Percentiles rank a stretch among this genome's conserved stretches.
Conservation (phyloP, 2,888 invertebrate genomes). For the Pseudolycoriella hygida region DNA sequence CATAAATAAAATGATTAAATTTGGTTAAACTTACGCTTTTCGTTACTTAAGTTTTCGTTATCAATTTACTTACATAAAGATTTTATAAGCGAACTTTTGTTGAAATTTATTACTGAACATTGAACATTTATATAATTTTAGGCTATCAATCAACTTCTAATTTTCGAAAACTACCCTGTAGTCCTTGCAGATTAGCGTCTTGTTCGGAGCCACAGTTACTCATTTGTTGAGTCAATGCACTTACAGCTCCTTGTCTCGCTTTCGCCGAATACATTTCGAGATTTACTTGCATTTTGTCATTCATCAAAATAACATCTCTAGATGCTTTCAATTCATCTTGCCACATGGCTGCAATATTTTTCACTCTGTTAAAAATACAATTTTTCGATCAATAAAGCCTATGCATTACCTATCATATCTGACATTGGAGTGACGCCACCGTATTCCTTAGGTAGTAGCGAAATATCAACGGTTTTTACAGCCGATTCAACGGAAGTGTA, state of each 20-base stretch:
- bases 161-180: conserved; percentile 61
- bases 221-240: conserved; percentile 40
- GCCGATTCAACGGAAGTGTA: conserved; percentile 44
- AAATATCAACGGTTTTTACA: conserved; percentile 34
- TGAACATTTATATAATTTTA: too few species aligned
- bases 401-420: conserved; percentile 54
- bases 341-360: conserved; percentile 45
- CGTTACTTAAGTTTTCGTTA: too few species aligned
- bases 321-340: conserved; percentile 43
- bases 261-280: conserved; percentile 51
- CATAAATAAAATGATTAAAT: too few species aligned
- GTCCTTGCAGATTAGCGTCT: conserved; percentile 38
- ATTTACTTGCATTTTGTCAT: conserved; percentile 52
- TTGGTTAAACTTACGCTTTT: too few species aligned
- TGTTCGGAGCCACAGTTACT: conserved; percentile 46
- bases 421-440: conserved; percentile 69
- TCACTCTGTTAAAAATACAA: too few species aligned
- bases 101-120: too few species aligned
- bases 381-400: too few species aligned
- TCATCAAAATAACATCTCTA: conserved; percentile 39
- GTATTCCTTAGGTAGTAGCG: conserved; percentile 59
- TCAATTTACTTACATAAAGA: too few species aligned
- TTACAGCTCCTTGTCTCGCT: conserved; percentile 55
- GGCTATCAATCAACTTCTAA: conserved; percentile 66
- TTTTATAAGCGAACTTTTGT: too few species aligned